Conservation (phyloP, 2,888 invertebrate species). For the Lissocephala sabroskyi region DNA sequence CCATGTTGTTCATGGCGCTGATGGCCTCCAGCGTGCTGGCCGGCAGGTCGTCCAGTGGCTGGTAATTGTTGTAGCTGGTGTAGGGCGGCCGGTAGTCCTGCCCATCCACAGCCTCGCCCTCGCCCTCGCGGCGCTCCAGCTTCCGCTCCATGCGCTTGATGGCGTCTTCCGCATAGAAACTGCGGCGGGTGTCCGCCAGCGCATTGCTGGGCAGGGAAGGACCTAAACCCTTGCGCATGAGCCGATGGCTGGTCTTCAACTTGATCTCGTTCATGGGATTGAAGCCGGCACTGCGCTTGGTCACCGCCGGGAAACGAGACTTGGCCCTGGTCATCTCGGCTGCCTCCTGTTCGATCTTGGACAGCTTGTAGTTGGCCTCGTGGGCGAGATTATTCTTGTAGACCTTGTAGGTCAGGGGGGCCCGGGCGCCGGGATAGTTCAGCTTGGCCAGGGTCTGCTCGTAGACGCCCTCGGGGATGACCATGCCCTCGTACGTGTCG, state of each 20-base stretch:
- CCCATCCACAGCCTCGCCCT: background rate
- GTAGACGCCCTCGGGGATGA: slow-evolving; percentile 33
- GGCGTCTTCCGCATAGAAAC: slow-evolving; percentile 38
- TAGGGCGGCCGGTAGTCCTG: background rate
- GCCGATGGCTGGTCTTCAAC: slow-evolving; percentile 64
- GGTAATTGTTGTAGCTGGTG: background rate
- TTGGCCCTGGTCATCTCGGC: slow-evolving; percentile 32
- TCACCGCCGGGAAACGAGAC: slow-evolving; percentile 8
- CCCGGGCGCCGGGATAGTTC: slow-evolving; percentile 7
- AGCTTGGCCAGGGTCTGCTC: slow-evolving; percentile 38
- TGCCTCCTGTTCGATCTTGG: slow-evolving; percentile 70
- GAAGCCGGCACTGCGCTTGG: slow-evolving; percentile 35
- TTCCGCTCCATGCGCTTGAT: slow-evolving; percentile 31
- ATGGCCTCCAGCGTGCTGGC: background rate
- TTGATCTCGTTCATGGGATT: slow-evolving; percentile 67
- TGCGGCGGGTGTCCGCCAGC: slow-evolving; percentile 31
- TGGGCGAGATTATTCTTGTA: slow-evolving; percentile 66
- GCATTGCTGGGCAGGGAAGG: slow-evolving; percentile 65
- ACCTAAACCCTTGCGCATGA: slow-evolving; percentile 65
- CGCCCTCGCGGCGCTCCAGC: slow-evolving; percentile 10
- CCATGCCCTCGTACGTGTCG: slow-evolving; percentile 5
- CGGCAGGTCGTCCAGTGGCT: background rate
- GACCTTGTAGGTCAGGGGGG: background rate
- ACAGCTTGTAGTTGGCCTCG: slow-evolving; percentile 71
- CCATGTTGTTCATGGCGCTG: background rate